Evolutionary conservation across 2,113 vertebrate species (phyloP), one percentile per base, ranked within the genome.

Genomic region (Phycodurus eques): DNA sequence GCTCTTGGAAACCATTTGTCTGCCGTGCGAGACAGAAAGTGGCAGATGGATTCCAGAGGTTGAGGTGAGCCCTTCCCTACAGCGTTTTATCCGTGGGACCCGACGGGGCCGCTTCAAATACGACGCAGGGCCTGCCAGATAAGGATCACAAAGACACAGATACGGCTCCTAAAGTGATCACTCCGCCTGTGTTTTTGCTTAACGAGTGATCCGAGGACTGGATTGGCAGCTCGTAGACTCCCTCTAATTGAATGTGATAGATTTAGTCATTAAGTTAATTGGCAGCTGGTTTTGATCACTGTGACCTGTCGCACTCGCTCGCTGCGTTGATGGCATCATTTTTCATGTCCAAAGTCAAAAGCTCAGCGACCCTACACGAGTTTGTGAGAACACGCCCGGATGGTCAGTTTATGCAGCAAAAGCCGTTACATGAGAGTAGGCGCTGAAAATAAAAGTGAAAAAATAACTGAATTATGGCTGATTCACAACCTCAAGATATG

Each of bases 181-280:
- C 86, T 76, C 60, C 0, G 68, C 79, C 84, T 83, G 83, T 85
- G 87, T 87, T 89, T 90, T 80, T 78, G 76, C 85, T 86, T 75
- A 88, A 65, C 67, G 67, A 82, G 79, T 39, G 20, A 53, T 71
- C 76, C 66, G 31, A 74, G 80, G 61, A 70, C 68, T 74, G 79
- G 87, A 90, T 79, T 88, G 86, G 88, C 85, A 82, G 82, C 72
- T 71, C 79, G 46, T 75, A 68, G 73, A 39, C 75, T 65, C 14
- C 71, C 80, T 81, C 80, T 92, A 90, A 92, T 87, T 89, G 86
- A 84, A 90, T 74, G 88, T 87, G 90, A 90, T 85, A 77, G 87
- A 84, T 85, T 77, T 78, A 80, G 87, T 90, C 86, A 90, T 92
- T 92, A 89, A 75, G 87, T 84, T 90, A 90, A 90, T 90, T 90